Evolutionary conservation across 1,140 invertebrate species (phyloP).

Genomic region (Drosophila erecta): DNA sequence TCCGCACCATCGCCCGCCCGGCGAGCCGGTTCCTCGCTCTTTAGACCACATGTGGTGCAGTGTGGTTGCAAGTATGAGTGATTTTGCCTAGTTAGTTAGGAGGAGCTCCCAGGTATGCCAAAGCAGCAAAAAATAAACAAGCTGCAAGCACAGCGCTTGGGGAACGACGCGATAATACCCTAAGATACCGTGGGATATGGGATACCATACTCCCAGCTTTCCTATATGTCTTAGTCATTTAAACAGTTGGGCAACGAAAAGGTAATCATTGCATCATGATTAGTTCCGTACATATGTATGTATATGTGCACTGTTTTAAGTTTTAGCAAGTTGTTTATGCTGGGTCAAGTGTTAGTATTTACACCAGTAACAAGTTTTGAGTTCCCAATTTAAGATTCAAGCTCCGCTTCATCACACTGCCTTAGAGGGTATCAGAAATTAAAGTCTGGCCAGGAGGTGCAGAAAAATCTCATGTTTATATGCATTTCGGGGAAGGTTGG

Average conservation of each 20-base stretch:
- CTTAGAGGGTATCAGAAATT: conserved; percentile 3
- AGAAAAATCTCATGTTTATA: conserved; percentile 81
- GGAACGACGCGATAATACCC: conserved; percentile 9
- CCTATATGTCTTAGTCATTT: not conserved
- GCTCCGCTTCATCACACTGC: not conserved
- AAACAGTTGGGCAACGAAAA: too few species aligned
- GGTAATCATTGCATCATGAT: too few species aligned
- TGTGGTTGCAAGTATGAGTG: conserved; percentile 64
- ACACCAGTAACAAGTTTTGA: too few species aligned
- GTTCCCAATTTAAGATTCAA: too few species aligned
- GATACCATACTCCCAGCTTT: too few species aligned
- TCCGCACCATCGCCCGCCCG: conserved; percentile 22
- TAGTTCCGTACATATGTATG: too few species aligned
- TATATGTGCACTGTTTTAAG: too few species aligned
- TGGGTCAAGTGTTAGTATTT: too few species aligned
- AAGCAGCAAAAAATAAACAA: conserved; percentile 27
- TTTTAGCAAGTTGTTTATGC: too few species aligned
- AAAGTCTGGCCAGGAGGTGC: conserved; percentile 25
- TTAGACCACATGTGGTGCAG: conserved; percentile 66
- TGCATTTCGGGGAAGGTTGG: conserved; percentile 58
- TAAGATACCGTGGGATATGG: conserved; percentile 9
- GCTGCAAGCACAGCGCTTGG: not conserved
- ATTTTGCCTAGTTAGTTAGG: conserved; percentile 77
- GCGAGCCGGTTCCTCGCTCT: conserved; percentile 61
- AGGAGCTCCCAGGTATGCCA: conserved; percentile 51